These are phyloP conservation scores for Neomorphus geoffroyi DNA, from an alignment of 2,797 vertebrate species.

Conservation along the genomic window DNA sequence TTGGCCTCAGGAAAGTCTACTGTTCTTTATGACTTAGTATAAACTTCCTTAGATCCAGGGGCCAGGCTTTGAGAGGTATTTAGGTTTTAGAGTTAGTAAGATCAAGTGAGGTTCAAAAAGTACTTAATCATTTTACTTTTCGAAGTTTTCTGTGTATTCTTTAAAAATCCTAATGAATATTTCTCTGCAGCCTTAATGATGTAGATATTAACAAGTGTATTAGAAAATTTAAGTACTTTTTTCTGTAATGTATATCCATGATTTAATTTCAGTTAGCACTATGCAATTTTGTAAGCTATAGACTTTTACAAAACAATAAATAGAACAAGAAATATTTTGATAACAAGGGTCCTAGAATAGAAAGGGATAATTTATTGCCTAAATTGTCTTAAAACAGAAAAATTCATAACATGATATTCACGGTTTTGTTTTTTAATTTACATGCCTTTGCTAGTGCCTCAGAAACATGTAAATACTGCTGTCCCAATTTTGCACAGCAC, in stretches of 20 bases:
- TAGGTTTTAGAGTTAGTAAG: neutral
- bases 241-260: neutral
- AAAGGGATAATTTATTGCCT: neutral
- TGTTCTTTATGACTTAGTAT: neutral
- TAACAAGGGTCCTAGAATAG: neutral
- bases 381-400: neutral
- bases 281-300: neutral
- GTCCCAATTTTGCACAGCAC: neutral
- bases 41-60: neutral
- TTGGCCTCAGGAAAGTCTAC: neutral
- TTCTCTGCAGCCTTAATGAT: neutral
- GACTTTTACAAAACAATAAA: neutral
- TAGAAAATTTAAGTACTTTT: neutral
- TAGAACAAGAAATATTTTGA: neutral
- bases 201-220: neutral
- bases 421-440: neutral
- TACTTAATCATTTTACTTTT: neutral
- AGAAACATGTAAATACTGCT: neutral
- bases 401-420: neutral
- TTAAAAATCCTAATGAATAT: neutral
- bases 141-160: neutral
- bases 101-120: neutral
- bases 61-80: neutral
- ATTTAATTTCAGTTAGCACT: neutral
- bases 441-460: neutral